Evolutionary conservation across 2,113 vertebrate genomes (phyloP), one percentile per base, ranked within the genome.

Genomic region (Platanista minor): DNA sequence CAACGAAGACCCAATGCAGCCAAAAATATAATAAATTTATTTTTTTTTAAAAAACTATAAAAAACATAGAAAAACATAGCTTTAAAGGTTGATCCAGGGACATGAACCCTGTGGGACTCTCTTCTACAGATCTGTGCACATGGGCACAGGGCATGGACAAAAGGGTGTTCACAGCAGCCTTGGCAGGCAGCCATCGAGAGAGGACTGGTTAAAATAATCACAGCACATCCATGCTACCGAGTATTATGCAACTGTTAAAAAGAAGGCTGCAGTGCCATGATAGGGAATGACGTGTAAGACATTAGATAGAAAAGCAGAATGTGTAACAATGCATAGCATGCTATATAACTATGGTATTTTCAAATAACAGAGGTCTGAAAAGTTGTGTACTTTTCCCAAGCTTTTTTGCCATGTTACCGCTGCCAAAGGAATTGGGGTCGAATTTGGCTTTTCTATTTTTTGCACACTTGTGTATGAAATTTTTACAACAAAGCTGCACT

Each of bases 381-480:
- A 92, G 39, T 61, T 43, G 1, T 57, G 12, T 72, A 41, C 23
- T 94, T 84, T 87, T 75, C 84, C n/a, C 61, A 81, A 39, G 49
- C 27, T 69, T 57, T 74, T 87, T 49, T 54, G 21, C 54, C 69
- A 36, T 69, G 31, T 88, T 83, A 12, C 29, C 3, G 61, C 41
- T 92, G 43, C 15, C 15, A 86, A 87, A 88, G 46, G 61, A 93
- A 59, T 43, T 72, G 31, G 43, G 43, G n/a, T 54, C 4, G 12
- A 33, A 93, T 92, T 75, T 33, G 67, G n/a, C 85, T 89, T 81
- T 88, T 93, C 52, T 91, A 8, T 61, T 93, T 91, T 91, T 83
- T 74, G 64, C 69, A 57, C 80, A 25, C n/a, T 69, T 27, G 49
- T 11, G 2, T 27, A 18, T 88, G 90, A 84, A 59, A 66, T 88